A percentile compares a stretch with the other conserved stretches of the same genome.
Evolutionary conservation across 2,888 invertebrate species (phyloP).

Genomic region (Chalcis sispes): DNA sequence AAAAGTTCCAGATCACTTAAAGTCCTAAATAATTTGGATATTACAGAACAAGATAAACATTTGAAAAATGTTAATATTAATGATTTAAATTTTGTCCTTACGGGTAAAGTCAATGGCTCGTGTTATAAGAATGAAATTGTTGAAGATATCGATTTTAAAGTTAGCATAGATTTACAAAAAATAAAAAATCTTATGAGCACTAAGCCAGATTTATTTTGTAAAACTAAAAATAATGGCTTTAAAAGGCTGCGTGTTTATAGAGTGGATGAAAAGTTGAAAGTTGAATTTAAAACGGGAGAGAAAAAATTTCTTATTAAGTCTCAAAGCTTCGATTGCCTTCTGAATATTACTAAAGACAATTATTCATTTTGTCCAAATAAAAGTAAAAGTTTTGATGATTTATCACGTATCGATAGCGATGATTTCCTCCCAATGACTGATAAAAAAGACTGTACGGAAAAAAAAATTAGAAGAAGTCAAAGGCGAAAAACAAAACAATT

Average conservation of each 20-base stretch:
- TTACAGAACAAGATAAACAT: conserved; percentile 48
- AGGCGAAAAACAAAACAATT: conserved; percentile 44
- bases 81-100: conserved; percentile 36
- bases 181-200: conserved; percentile 63
- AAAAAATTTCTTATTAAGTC: conserved; percentile 49
- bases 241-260: conserved; percentile 31
- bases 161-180: conserved; percentile 70
- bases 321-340: conserved; percentile 53
- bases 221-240: conserved; percentile 38
- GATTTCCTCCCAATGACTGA: conserved; percentile 34
- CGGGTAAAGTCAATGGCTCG: conserved; percentile 28
- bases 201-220: conserved; percentile 62
- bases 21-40: conserved; percentile 11
- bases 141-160: conserved; percentile 58
- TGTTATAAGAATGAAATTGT: conserved; percentile 15
- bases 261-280: conserved; percentile 46
- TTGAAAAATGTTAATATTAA: conserved; percentile 52
- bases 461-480: conserved; percentile 40
- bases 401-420: conserved; percentile 33
- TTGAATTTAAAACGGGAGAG: conserved; percentile 37
- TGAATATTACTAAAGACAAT: conserved; percentile 14
- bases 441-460: conserved; percentile 48
- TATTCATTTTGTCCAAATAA: background rate
- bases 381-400: conserved; percentile 44
- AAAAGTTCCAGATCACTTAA: conserved; percentile 33